A percentile compares a stretch with the other conserved stretches of the same genome.
Evolutionary conservation across 1,140 invertebrate genomes (phyloP).

Genomic region (Phymastichus coffea): DNA sequence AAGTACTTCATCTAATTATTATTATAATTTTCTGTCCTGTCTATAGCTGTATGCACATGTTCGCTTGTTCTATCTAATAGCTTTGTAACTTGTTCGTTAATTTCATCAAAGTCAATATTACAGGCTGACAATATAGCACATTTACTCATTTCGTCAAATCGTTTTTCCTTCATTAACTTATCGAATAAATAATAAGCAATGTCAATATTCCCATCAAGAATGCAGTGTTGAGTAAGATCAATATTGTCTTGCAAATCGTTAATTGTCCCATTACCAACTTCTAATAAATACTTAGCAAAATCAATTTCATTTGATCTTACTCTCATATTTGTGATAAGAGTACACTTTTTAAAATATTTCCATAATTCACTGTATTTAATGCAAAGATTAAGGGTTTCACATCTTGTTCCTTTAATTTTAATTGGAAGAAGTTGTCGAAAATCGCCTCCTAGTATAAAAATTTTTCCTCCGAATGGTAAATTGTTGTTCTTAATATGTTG

Average conservation of each 20-base stretch:
- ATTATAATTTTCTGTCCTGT: constrained; percentile 4
- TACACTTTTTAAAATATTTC: constrained; percentile 15
- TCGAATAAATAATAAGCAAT: not conserved
- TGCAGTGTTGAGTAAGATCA: not conserved
- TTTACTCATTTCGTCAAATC: not conserved
- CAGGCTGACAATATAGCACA: not conserved
- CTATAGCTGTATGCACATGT: not conserved
- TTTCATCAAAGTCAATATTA: not conserved
- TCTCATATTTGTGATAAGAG: constrained; percentile 17
- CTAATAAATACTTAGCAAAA: constrained; percentile 23
- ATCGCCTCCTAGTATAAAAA: constrained; percentile 34
- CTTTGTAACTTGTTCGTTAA: not conserved
- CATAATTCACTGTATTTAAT: constrained; percentile 26
- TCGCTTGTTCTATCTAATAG: not conserved
- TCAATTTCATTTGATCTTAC: constrained; percentile 9
- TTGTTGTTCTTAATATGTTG: constrained; percentile 24
- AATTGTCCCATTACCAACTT: constrained; percentile 3
- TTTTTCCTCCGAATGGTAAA: constrained; percentile 34
- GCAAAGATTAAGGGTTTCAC: constrained; percentile 31
- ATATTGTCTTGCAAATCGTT: not conserved
- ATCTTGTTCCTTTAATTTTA: constrained; percentile 22
- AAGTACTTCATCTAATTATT: constrained; percentile 9
- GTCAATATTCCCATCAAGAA: not conserved
- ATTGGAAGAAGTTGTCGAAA: constrained; percentile 35
- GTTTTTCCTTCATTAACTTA: not conserved